phyloP scores from a whole-genome alignment of 2,113 vertebrate species.

The Poeciliopsis occidentalis region DNA sequence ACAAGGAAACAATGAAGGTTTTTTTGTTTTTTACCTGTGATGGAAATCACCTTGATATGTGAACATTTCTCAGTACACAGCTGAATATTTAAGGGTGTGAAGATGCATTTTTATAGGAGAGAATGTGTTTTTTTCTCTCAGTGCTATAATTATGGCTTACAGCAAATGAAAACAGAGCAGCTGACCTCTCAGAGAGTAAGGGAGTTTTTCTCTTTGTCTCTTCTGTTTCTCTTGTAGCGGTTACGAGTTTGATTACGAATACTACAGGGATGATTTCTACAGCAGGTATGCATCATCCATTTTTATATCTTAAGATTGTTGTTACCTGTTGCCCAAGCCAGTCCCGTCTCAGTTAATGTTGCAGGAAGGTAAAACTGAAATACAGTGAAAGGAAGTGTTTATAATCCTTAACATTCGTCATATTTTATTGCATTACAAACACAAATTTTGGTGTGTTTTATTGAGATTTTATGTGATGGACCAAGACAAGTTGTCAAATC shows the following conservation, averaged over 20 bases:
- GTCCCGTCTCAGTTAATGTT: background rate
- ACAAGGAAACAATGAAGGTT: too few relatives aligned
- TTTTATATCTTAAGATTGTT: background rate
- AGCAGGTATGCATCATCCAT: constrained; percentile 86
- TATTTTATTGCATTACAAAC: too few relatives aligned
- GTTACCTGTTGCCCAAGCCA: fast-evolving
- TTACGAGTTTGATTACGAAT: constrained; percentile 99
- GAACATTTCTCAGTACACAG: too few relatives aligned
- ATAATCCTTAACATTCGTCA: too few relatives aligned
- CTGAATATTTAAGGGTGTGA: too few relatives aligned
- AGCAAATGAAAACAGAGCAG: background rate
- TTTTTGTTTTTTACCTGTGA: too few relatives aligned
- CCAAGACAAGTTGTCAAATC: too few relatives aligned
- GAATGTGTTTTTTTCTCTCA: background rate
- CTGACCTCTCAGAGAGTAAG: too few relatives aligned
- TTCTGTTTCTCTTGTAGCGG: constrained; percentile 78
- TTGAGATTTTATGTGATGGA: too few relatives aligned
- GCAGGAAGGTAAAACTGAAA: background rate
- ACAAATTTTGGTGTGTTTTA: too few relatives aligned
- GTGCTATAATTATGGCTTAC: background rate
- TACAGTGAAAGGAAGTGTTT: background rate
- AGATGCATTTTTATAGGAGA: too few relatives aligned
- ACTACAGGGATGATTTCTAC: constrained; percentile 99
- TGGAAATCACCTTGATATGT: too few relatives aligned
- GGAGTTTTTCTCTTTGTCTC: background rate